Conservation (phyloP, 2,797 vertebrate species). For the Lemur catta region DNA sequence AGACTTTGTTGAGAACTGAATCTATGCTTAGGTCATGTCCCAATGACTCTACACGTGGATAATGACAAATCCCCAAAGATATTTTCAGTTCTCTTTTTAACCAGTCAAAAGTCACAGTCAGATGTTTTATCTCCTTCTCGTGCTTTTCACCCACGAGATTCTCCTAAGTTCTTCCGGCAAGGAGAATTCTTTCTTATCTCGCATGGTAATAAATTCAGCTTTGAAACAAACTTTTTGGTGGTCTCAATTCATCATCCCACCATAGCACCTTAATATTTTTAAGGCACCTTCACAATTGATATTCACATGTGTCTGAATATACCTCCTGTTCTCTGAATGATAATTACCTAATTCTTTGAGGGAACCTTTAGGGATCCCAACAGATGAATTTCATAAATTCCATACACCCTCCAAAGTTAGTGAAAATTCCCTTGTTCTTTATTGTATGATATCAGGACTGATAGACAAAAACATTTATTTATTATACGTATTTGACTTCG, state of each 20-base stretch:
- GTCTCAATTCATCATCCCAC: not conserved
- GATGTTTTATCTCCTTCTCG: fast-evolving
- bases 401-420: not conserved
- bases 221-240: not conserved
- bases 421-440: not conserved
- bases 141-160: not conserved
- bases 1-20: not conserved
- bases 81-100: not conserved
- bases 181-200: not conserved
- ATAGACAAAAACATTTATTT: not conserved
- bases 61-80: not conserved
- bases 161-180: not conserved
- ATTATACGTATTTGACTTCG: not conserved
- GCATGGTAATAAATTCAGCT: not conserved
- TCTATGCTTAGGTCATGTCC: not conserved
- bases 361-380: not conserved
- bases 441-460: not conserved
- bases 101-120: not conserved
- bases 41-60: not conserved
- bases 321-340: not conserved
- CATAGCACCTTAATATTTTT: not conserved
- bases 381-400: not conserved
- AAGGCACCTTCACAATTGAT: not conserved
- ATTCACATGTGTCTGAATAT: not conserved
- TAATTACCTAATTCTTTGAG: not conserved